Percentiles rank a stretch among this genome's conserved stretches.
phyloP scores from a whole-genome alignment of 2,888 invertebrate genomes.

The Icerya purchasi region DNA sequence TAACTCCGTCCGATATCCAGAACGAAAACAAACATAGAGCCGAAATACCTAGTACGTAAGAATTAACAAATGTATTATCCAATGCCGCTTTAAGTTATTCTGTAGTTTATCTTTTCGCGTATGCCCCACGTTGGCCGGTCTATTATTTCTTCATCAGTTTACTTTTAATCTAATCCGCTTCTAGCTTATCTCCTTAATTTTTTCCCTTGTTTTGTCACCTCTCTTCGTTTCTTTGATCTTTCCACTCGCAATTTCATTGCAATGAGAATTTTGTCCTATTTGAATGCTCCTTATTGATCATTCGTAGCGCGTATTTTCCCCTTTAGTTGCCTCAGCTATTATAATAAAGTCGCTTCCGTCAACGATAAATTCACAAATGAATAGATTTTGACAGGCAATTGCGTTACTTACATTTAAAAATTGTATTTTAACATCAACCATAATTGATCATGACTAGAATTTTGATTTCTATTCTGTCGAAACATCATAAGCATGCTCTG shows the following conservation, averaged over 20 bases:
- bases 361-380: background rate
- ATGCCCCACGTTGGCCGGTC: no score
- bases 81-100: no score
- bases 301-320: background rate
- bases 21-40: background rate
- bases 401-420: background rate
- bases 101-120: no score
- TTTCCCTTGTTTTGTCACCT: no score
- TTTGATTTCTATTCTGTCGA: background rate
- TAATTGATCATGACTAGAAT: background rate
- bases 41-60: background rate
- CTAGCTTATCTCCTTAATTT: no score
- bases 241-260: no score
- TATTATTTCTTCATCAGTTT: no score
- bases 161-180: no score
- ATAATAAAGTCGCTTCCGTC: background rate
- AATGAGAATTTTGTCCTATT: no score
- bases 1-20: background rate
- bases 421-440: background rate
- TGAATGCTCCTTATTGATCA: background rate
- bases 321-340: background rate
- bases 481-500: background rate
- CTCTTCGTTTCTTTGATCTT: no score
- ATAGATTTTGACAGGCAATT: background rate
- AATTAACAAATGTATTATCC: no score